Evolutionary conservation across 53 echinoderm and acorn worm species (phyloP).

Genomic region (Luidia sarsii): DNA sequence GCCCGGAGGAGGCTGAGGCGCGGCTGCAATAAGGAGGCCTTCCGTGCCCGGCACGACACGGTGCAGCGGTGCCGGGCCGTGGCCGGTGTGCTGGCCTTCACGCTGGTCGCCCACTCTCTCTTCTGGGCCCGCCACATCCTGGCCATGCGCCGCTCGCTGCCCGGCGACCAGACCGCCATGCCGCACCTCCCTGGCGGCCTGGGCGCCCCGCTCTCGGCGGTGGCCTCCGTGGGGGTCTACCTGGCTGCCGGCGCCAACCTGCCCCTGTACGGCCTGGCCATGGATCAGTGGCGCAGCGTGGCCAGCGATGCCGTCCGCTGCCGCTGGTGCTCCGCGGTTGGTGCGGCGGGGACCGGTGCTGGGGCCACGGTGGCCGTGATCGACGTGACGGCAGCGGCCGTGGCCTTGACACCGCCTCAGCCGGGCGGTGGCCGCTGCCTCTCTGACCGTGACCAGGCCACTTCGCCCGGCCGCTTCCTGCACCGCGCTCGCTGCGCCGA

Average conservation of each 20-base stretch:
- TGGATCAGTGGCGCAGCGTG: constrained; percentile 59
- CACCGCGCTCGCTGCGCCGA: not conserved
- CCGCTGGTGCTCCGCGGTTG: constrained; percentile 1
- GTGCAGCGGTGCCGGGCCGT: constrained; percentile 50
- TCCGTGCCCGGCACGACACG: constrained; percentile 20
- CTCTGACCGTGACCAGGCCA: not conserved
- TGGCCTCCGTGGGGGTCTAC: constrained; percentile 60
- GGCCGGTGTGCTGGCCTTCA: constrained; percentile 3
- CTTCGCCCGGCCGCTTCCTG: not conserved
- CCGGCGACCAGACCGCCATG: constrained; percentile 19
- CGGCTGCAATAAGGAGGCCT: constrained; percentile 2
- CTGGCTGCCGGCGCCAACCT: constrained; percentile 65
- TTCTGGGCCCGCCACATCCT: constrained; percentile 61
- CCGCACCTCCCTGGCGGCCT: constrained; percentile 71
- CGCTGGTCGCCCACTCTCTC: constrained; percentile 45
- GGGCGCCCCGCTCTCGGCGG: constrained; percentile 40
- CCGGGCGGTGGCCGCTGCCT: too few species aligned
- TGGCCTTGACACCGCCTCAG: not conserved
- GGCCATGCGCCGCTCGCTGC: constrained; percentile 12
- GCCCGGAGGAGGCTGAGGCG: not conserved
- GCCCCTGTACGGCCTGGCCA: constrained; percentile 37
- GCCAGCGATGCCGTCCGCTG: constrained; percentile 35
- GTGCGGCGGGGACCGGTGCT: not conserved
- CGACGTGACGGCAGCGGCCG: constrained; percentile 34
- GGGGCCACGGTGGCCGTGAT: constrained; percentile 33